These are phyloP conservation scores for Chlorodrepanis virens DNA, from an alignment of 2,113 vertebrate genomes.

Conservation along the genomic window DNA sequence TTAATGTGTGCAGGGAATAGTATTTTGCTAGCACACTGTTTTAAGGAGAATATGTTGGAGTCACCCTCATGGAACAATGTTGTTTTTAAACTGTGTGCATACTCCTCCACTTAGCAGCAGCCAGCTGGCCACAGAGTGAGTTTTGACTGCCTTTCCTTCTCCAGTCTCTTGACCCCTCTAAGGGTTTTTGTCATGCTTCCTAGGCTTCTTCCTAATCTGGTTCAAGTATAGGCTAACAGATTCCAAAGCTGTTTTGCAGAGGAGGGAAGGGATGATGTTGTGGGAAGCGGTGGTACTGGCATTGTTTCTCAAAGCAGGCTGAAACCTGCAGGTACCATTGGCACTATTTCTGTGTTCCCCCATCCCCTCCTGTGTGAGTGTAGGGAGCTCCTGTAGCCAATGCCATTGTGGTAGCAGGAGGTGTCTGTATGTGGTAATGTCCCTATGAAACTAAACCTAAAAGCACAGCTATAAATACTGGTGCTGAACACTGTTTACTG, in stretches of 20 bases:
- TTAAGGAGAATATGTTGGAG: background rate
- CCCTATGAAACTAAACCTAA: background rate
- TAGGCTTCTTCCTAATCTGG: background rate
- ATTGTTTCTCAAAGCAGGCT: background rate
- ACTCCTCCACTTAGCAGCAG: background rate
- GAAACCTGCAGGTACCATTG: background rate
- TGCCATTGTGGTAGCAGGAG: background rate
- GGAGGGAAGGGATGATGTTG: background rate
- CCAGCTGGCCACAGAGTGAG: background rate
- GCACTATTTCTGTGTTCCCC: background rate
- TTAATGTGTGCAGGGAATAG: background rate
- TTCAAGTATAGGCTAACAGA: background rate
- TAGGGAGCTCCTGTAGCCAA: background rate
- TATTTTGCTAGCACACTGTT: background rate
- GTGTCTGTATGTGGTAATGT: background rate
- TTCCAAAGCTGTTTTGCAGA: background rate
- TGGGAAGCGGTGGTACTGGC: background rate
- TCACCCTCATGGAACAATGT: accelerated
- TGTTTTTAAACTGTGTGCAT: background rate
- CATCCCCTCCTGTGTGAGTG: accelerated
- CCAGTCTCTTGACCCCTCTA: background rate
- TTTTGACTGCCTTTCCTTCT: background rate
- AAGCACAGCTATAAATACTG: background rate
- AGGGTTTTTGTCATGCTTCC: background rate
- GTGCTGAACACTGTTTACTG: background rate